These are phyloP conservation scores for Acrossocheilus fasciatus DNA, from an alignment of 2,797 vertebrate species.

Conservation along the genomic window DNA sequence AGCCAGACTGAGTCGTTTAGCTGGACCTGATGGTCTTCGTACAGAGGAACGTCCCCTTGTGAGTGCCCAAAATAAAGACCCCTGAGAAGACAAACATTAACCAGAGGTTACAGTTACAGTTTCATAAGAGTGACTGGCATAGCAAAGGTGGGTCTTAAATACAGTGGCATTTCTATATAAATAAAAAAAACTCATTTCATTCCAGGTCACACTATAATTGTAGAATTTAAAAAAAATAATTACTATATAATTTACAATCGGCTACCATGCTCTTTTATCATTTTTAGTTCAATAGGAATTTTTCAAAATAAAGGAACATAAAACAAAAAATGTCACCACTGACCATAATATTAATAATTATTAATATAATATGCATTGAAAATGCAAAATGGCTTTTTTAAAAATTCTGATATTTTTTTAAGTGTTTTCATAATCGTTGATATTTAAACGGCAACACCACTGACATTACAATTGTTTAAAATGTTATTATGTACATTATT, in stretches of 20 bases:
- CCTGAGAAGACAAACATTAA: slow-evolving; percentile 67
- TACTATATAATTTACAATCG: background rate
- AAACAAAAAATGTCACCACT: background rate
- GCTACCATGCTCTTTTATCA: background rate
- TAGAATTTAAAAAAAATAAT: background rate
- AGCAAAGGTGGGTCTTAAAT: background rate
- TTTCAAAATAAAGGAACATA: background rate
- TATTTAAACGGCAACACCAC: background rate
- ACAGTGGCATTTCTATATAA: background rate
- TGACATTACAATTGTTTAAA: background rate
- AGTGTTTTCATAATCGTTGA: background rate
- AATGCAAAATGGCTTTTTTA: background rate
- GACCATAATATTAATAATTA: background rate
- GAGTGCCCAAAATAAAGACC: slow-evolving; percentile 82
- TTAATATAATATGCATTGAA: background rate
- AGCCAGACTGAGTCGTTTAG: slow-evolving; percentile 90
- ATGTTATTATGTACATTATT: background rate
- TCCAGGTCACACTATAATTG: background rate
- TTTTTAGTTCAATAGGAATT: background rate
- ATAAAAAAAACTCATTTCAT: background rate
- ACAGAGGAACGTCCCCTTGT: slow-evolving; percentile 79
- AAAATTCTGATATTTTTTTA: background rate
- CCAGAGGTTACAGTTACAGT: background rate
- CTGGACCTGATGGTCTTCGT: slow-evolving; percentile 81
- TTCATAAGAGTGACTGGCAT: background rate